A percentile compares a stretch with the other conserved stretches of the same genome.
phyloP scores from a whole-genome alignment of 2,888 invertebrate species.

The Cephus rjabovi region DNA sequence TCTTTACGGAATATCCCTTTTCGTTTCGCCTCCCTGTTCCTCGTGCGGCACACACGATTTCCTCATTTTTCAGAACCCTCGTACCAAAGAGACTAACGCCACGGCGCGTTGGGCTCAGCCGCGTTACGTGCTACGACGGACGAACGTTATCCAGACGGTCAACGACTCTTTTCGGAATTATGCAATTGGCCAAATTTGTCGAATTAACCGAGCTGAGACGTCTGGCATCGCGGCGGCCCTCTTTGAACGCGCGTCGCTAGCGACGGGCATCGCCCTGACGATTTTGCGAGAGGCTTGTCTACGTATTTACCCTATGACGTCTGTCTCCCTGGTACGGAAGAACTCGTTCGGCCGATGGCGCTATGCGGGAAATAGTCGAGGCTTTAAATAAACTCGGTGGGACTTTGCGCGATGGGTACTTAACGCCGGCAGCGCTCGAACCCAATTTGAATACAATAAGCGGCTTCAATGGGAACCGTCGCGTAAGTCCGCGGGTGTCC shows the following conservation, averaged over 20 bases:
- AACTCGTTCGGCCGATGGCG: background rate
- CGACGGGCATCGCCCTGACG: background rate
- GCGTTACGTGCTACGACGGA: conserved; percentile 3
- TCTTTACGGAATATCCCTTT: conserved; percentile 28
- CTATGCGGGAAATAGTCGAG: background rate
- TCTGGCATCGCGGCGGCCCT: conserved; percentile 22
- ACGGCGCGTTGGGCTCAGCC: background rate
- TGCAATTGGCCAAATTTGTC: conserved; percentile 65
- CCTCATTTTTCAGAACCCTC: background rate
- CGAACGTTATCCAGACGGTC: conserved; percentile 47
- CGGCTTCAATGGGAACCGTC: conserved; percentile 51
- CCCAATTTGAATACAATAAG: conserved; percentile 64
- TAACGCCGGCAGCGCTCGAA: conserved; percentile 7
- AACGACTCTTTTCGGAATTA: conserved; percentile 61
- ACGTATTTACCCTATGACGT: no score
- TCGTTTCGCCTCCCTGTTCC: conserved; percentile 11
- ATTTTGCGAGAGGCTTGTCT: no score
- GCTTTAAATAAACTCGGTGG: conserved; percentile 7
- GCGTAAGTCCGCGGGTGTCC: conserved; percentile 46
- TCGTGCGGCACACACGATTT: background rate
- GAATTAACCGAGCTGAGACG: conserved; percentile 49
- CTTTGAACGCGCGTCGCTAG: background rate
- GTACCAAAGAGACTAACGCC: background rate
- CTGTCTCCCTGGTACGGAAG: no score
- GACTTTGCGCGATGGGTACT: conserved; percentile 6